phyloP scores from a whole-genome alignment of 1,140 invertebrate species.

The Tetraneura akinire region DNA sequence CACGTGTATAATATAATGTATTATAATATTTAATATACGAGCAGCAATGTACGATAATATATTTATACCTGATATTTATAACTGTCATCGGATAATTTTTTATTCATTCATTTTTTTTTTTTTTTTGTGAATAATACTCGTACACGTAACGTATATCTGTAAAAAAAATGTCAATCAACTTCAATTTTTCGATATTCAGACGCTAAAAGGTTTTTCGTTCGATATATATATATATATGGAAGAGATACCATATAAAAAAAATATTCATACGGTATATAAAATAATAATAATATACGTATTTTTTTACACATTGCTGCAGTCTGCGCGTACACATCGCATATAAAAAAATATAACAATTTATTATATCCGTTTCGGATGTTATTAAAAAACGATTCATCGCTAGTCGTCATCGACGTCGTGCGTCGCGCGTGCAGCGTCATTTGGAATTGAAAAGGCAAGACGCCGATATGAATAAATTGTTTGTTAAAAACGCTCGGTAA shows the following conservation, averaged over 20 bases:
- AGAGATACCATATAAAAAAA: neutral
- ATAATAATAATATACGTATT: too few relatives aligned
- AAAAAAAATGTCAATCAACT: slow-evolving; percentile 22
- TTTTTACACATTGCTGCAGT: neutral
- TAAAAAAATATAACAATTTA: slow-evolving; percentile 19
- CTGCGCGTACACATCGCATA: too few relatives aligned
- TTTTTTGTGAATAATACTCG: neutral
- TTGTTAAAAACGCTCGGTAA: slow-evolving; percentile 27
- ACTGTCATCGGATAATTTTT: too few relatives aligned
- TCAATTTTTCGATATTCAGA: slow-evolving; percentile 21
- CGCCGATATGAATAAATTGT: slow-evolving; percentile 40
- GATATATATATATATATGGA: too few relatives aligned
- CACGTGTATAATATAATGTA: too few relatives aligned
- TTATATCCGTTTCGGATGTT: slow-evolving; percentile 21
- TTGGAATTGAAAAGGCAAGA: slow-evolving; percentile 45
- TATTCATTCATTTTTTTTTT: too few relatives aligned
- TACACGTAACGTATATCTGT: too few relatives aligned
- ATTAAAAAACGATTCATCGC: slow-evolving; percentile 42
- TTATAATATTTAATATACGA: too few relatives aligned
- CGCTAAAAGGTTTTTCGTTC: slow-evolving; percentile 40
- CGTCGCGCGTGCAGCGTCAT: slow-evolving; percentile 6
- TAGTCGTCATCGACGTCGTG: neutral
- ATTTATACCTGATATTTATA: too few relatives aligned
- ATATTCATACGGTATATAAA: neutral
- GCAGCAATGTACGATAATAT: too few relatives aligned